Evolutionary conservation across 2,113 vertebrate genomes (phyloP).

Genomic region (Synchiropus splendidus): DNA sequence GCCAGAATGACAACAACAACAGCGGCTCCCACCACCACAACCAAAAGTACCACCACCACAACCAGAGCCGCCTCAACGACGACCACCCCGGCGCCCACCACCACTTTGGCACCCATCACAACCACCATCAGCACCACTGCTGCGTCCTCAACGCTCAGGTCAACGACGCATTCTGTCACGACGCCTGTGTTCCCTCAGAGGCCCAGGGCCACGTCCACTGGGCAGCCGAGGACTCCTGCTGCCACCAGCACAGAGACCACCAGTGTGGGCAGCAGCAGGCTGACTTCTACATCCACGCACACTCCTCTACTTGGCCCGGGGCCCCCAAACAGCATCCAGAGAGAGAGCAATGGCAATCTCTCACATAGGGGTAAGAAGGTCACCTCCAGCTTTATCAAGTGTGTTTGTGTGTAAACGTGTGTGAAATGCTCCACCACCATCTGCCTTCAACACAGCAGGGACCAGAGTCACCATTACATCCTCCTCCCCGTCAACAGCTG

Average conservation of each 20-base stretch:
- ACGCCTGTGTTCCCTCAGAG: slow-evolving; percentile 16
- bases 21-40: slow-evolving; percentile 42
- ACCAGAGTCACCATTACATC: slow-evolving; percentile 19
- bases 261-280: slow-evolving; percentile 33
- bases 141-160: slow-evolving; percentile 8
- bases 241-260: slow-evolving; percentile 28
- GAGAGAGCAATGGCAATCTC: slow-evolving; percentile 77
- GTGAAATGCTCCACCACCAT: slow-evolving; percentile 8
- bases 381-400: background rate
- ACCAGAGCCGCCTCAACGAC: slow-evolving; percentile 4
- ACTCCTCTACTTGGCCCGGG: slow-evolving; percentile 28
- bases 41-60: slow-evolving; percentile 3
- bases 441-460: slow-evolving; percentile 25
- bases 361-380: slow-evolving; percentile 83
- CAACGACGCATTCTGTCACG: slow-evolving; percentile 9
- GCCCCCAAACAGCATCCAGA: slow-evolving; percentile 63
- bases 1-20: slow-evolving; percentile 50
- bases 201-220: slow-evolving; percentile 25
- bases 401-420: slow-evolving; percentile 11
- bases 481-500: slow-evolving; percentile 3
- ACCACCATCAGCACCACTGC: slow-evolving; percentile 16
- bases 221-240: slow-evolving; percentile 7
- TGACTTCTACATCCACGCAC: slow-evolving; percentile 40
- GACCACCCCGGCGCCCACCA: slow-evolving; percentile 3
- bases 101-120: slow-evolving; percentile 1